These are phyloP conservation scores for Pseudochirops cupreus DNA, from an alignment of 2,797 vertebrate genomes.

Conservation along the genomic window DNA sequence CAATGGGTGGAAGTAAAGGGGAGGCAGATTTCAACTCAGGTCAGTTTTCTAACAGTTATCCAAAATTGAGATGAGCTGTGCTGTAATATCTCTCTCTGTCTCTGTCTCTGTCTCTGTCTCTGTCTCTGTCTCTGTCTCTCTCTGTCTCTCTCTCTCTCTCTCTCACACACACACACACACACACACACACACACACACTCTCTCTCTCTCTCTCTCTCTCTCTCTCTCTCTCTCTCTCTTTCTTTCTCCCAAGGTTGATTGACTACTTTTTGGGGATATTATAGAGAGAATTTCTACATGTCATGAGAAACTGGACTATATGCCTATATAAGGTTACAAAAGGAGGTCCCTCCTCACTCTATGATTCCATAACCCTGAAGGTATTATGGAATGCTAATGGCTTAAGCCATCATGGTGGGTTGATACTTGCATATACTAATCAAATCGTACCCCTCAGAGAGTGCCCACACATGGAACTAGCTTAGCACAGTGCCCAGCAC, in stretches of 20 bases:
- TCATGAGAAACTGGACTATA: background rate
- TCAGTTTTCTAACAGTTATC: background rate
- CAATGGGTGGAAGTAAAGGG: background rate
- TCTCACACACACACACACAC: too few relatives aligned
- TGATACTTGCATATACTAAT: background rate
- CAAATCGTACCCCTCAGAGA: background rate
- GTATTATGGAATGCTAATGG: background rate
- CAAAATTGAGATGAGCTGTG: background rate
- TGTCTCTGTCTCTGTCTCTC: background rate
- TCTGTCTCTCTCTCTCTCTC: background rate
- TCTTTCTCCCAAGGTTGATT: background rate
- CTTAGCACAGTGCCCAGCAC: background rate
- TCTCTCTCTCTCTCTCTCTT: background rate
- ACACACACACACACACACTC: background rate
- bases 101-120: background rate
- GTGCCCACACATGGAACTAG: background rate
- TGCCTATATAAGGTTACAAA: too few relatives aligned
- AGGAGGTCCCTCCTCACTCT: background rate
- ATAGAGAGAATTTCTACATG: background rate
- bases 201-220: background rate
- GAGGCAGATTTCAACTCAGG: background rate
- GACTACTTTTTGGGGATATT: background rate
- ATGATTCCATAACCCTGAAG: background rate
- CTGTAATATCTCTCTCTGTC: background rate
- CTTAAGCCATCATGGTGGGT: background rate